These are phyloP conservation scores for Crotalus horridus DNA, from an alignment of 2,113 vertebrate species.

Conservation along the genomic window DNA sequence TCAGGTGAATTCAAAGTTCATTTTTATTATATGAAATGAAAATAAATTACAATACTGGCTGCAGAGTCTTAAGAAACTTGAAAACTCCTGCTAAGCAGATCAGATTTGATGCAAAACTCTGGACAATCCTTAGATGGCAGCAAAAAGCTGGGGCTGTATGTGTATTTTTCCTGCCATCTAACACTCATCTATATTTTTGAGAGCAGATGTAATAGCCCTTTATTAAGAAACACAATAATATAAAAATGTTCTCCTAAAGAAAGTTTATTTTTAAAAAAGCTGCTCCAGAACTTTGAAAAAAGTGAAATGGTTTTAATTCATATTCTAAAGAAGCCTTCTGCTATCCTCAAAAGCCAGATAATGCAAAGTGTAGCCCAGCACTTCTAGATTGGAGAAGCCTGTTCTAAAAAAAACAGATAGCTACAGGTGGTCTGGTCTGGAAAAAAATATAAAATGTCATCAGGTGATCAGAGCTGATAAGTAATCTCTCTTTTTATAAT, in stretches of 20 bases:
- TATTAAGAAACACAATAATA: constrained; percentile 61
- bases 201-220: constrained; percentile 36
- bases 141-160: background rate
- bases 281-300: constrained; percentile 19
- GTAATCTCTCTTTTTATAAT: no score
- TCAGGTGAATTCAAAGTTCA: constrained; percentile 4
- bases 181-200: background rate
- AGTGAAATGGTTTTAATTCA: background rate
- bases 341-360: background rate
- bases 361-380: background rate
- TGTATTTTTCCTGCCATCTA: background rate
- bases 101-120: background rate
- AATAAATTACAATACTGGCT: constrained; percentile 41
- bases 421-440: background rate
- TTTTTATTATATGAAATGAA: constrained; percentile 44
- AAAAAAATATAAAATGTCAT: background rate
- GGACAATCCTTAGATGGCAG: background rate
- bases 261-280: constrained; percentile 17
- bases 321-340: background rate
- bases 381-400: background rate
- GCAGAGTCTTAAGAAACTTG: constrained; percentile 27
- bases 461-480: background rate
- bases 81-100: background rate
- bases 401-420: background rate
- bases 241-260: constrained; percentile 54